phyloP scores from a whole-genome alignment of 2,888 invertebrate species.

The Microctonus hyperodae region DNA sequence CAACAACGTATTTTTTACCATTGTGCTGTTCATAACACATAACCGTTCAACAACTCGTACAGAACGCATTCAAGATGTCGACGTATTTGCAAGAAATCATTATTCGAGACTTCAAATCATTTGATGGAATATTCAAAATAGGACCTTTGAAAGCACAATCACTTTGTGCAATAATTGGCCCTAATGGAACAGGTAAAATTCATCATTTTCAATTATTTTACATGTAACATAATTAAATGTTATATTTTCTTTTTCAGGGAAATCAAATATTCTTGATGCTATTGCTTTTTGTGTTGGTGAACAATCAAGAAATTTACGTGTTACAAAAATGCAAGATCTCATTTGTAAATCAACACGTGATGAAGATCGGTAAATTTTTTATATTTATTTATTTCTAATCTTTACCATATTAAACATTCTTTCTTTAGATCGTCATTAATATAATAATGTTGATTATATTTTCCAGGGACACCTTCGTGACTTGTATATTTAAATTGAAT shows the following conservation, averaged over 20 bases:
- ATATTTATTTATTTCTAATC: not conserved
- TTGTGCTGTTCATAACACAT: too few relatives aligned
- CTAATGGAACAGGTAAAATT: not conserved
- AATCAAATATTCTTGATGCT: slow-evolving; percentile 3
- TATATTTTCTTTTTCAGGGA: not conserved
- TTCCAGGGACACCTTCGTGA: not conserved
- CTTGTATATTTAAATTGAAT: not conserved
- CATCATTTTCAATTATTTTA: not conserved
- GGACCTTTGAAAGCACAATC: not conserved
- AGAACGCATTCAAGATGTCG: not conserved
- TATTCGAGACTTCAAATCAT: not conserved
- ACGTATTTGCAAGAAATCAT: not conserved
- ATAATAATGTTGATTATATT: not conserved
- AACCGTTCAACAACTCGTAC: too few relatives aligned
- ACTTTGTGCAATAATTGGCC: not conserved
- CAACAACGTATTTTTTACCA: too few relatives aligned
- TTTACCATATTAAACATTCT: not conserved
- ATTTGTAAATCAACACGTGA: not conserved
- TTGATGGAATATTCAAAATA: not conserved
- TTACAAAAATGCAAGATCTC: not conserved
- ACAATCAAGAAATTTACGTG: not conserved
- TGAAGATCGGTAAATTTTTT: not conserved
- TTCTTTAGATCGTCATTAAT: not conserved
- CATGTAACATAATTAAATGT: not conserved
- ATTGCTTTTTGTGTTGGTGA: not conserved